Evolutionary conservation across 2,797 vertebrate genomes (phyloP).

Genomic region (Vultur gryphus): DNA sequence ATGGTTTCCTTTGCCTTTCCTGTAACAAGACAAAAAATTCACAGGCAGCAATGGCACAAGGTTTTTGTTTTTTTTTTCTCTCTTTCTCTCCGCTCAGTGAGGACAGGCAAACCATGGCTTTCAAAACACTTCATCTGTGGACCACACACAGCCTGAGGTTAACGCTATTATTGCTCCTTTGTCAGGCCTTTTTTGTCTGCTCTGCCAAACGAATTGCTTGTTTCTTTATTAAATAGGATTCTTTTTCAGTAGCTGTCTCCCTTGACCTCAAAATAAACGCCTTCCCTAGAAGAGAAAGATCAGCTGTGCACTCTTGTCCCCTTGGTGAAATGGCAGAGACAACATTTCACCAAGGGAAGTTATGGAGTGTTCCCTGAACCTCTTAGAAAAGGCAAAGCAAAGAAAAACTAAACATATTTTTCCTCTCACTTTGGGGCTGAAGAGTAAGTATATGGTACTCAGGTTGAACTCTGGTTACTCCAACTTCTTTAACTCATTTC

Average conservation of each 20-base stretch:
- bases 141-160: conserved; percentile 64
- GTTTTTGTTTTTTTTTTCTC: background rate
- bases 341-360: background rate
- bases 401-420: background rate
- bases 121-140: conserved; percentile 37
- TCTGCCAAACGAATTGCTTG: conserved; percentile 10
- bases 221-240: conserved; percentile 33
- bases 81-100: background rate
- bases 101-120: conserved; percentile 14
- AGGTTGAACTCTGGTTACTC: background rate
- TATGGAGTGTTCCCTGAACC: background rate
- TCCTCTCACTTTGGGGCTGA: background rate
- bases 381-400: background rate
- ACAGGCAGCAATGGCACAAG: background rate
- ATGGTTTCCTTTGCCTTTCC: background rate
- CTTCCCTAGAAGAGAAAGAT: background rate
- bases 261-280: background rate
- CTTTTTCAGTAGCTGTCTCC: conserved; percentile 26
- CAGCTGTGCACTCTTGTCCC: background rate
- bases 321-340: background rate
- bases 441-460: background rate
- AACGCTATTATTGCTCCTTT: conserved; percentile 30
- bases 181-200: conserved; percentile 15
- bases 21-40: conserved; percentile 15
- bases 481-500: background rate